Conservation (phyloP, 2,888 invertebrate genomes). For the Synergus gifuensis region DNA sequence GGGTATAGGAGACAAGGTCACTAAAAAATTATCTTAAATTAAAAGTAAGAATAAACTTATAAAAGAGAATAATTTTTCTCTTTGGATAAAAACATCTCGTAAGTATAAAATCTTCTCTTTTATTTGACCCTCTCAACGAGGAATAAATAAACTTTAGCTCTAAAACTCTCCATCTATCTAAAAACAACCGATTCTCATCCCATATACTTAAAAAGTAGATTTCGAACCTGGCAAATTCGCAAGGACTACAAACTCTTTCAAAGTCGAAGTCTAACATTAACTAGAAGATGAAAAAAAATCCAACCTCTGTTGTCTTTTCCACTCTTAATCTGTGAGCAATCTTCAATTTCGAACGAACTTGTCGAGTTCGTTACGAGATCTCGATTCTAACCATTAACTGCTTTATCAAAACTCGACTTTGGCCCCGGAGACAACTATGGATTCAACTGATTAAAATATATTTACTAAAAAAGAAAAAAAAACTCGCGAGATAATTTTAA, state of each 20-base stretch:
- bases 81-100: slow-evolving; percentile 34
- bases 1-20: neutral
- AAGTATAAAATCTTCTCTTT: slow-evolving; percentile 35
- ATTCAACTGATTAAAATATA: neutral
- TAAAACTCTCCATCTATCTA: slow-evolving; percentile 37
- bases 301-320: neutral
- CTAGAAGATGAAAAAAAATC: slow-evolving; percentile 2
- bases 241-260: neutral
- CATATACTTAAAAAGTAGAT: slow-evolving; percentile 18
- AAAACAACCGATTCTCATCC: slow-evolving; percentile 33
- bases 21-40: neutral
- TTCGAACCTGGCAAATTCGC: neutral
- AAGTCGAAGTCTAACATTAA: neutral
- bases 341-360: neutral
- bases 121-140: slow-evolving; percentile 36
- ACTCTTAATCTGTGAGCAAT: neutral
- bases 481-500: neutral
- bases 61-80: neutral
- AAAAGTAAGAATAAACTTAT: neutral
- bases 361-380: neutral
- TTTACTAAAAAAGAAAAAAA: neutral
- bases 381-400: neutral
- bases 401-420: slow-evolving; percentile 12
- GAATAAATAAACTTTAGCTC: slow-evolving; percentile 40
- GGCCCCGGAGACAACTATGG: neutral